Conservation (phyloP, 2,888 invertebrate species). For the Dusona sp. region DNA sequence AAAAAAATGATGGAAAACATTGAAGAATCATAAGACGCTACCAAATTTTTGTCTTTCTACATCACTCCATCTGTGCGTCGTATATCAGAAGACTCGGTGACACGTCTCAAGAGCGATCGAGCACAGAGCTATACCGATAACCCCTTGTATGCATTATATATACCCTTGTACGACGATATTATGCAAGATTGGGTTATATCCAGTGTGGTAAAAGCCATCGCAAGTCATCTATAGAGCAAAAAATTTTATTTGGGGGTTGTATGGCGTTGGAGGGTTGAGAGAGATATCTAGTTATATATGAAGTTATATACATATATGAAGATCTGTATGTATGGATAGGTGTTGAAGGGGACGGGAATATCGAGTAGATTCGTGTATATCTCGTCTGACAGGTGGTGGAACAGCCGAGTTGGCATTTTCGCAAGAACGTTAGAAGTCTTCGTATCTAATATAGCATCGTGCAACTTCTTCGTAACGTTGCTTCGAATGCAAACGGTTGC, state of each 20-base stretch:
- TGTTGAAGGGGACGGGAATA: conserved; percentile 18
- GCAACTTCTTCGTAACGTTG: background rate
- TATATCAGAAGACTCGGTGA: conserved; percentile 9
- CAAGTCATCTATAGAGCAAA: conserved; percentile 4
- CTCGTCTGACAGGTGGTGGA: conserved; percentile 46
- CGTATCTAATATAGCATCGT: conserved; percentile 17
- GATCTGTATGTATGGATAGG: background rate
- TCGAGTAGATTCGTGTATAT: conserved; percentile 31
- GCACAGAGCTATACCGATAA: conserved; percentile 23
- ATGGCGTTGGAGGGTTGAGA: background rate
- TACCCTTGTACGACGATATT: background rate
- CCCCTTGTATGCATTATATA: conserved; percentile 20
- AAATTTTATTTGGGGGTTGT: conserved; percentile 32
- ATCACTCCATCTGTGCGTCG: background rate
- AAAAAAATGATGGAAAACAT: background rate
- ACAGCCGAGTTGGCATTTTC: conserved; percentile 50
- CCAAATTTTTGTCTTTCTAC: background rate
- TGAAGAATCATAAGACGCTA: background rate
- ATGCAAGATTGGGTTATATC: conserved; percentile 43
- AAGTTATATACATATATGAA: background rate
- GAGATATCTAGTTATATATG: conserved; percentile 4
- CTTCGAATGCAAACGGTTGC: conserved; percentile 28
- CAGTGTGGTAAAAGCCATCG: conserved; percentile 10
- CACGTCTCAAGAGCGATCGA: conserved; percentile 22
- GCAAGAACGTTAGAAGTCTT: conserved; percentile 13